Conservation (phyloP, 2,888 invertebrate genomes). For the Rhagonycha fulva region DNA sequence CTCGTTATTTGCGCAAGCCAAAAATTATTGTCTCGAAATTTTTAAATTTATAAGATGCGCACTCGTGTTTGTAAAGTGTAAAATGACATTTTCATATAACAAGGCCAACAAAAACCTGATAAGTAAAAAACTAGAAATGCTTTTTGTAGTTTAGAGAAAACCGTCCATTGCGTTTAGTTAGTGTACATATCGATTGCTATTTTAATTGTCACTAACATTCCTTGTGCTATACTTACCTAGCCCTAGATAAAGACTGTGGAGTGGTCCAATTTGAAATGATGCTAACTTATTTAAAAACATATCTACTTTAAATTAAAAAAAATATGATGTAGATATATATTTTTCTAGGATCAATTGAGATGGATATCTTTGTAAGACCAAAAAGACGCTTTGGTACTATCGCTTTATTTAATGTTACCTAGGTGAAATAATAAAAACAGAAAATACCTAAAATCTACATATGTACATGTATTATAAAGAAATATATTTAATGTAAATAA, state of each 20-base stretch:
- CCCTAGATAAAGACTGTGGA: constrained; percentile 51
- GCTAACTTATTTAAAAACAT: constrained; percentile 48
- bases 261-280: constrained; percentile 51
- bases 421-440: not conserved
- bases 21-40: not conserved
- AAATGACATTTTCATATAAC: constrained; percentile 9
- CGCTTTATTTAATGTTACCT: constrained; percentile 49
- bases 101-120: constrained; percentile 2
- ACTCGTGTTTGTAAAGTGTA: constrained; percentile 10
- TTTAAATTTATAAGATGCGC: not conserved
- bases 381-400: constrained; percentile 54
- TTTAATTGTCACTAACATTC: constrained; percentile 23
- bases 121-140: constrained; percentile 9
- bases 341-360: constrained; percentile 47
- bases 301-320: constrained; percentile 36
- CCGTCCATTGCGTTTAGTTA: constrained; percentile 44
- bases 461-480: not conserved
- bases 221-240: constrained; percentile 22
- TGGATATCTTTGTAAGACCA: constrained; percentile 39
- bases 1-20: not conserved
- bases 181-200: constrained; percentile 39
- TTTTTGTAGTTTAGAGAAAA: constrained; percentile 44
- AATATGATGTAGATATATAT: constrained; percentile 50
- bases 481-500: constrained; percentile 20
- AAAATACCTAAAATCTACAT: constrained; percentile 11